phyloP scores from a whole-genome alignment of 2,888 invertebrate species.

The Trimorus sp. region DNA sequence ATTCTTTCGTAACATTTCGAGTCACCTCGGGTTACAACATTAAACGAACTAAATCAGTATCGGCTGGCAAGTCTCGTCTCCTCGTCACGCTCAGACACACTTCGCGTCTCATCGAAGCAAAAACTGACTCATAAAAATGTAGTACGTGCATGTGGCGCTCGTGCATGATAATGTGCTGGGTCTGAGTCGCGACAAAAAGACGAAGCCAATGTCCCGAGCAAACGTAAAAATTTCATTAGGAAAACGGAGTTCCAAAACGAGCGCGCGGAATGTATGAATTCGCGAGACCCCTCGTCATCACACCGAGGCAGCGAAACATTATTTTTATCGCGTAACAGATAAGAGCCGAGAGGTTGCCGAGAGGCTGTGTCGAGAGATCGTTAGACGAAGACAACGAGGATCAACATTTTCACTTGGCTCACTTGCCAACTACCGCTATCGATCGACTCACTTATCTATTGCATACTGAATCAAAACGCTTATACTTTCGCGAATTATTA shows the following conservation, averaged over 20 bases:
- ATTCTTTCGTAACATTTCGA: constrained; percentile 36
- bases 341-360: constrained; percentile 59
- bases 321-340: constrained; percentile 69
- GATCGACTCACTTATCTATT: constrained; percentile 39
- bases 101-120: constrained; percentile 63
- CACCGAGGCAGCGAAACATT: constrained; percentile 60
- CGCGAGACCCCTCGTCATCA: constrained; percentile 52
- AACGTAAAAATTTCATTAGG: constrained; percentile 76
- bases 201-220: constrained; percentile 65
- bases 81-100: constrained; percentile 56
- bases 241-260: constrained; percentile 71
- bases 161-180: constrained; percentile 69
- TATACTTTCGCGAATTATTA: constrained; percentile 32
- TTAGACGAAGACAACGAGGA: constrained; percentile 59
- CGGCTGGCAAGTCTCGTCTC: constrained; percentile 53
- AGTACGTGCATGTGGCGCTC: constrained; percentile 63
- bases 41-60: constrained; percentile 57
- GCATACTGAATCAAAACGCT: constrained; percentile 25
- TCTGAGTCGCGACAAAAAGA: constrained; percentile 52
- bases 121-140: constrained; percentile 63
- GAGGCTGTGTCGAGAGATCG: constrained; percentile 55
- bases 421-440: constrained; percentile 57
- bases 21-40: constrained; percentile 39
- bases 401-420: constrained; percentile 64
- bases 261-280: constrained; percentile 62